Base-by-base conservation (phyloP, 1,140 invertebrate genomes). In the Neocloeon triangulifer region DNA sequence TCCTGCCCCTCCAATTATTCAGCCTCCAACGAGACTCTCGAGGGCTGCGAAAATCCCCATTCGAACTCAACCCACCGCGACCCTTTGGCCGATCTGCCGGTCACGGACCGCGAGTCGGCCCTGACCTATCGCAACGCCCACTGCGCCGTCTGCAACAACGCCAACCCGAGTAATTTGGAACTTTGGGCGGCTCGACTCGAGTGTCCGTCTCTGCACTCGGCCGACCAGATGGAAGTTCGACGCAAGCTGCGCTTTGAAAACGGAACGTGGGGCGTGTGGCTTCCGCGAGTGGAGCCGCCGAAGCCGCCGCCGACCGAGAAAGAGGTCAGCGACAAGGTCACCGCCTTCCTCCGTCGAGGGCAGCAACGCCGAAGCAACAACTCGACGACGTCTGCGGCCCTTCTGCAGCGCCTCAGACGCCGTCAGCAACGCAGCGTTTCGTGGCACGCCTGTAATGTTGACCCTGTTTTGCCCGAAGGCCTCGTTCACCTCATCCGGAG, bases 131-230 rank as follows among this genome's bases (percentile, higher is more conserved):
- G 51, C 29, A 69, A 67, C 39, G 44, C 53, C 14, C 59, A 53
- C 45, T 69, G 66, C 39, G 62, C 64, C 1, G 32, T 55, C 4
- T 69, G 66, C 39, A 58, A 67, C 43, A 43, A 48, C 1, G 55
- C 57, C 30, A 34, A 37, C 5, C 15, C 37, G 3, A 30, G 19
- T 3, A 25, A 34, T 10, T 25, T 48, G 2, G 42, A 44, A 13
- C 23, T 50, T 23, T 64, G 62, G 61, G 47, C 42, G n/a, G 52
- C 53, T 3, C 36, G 51, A 15, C 29, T 60, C 1, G 51, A 56
- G 38, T 61, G 56, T 38, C 45, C 48, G 5, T 41, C 43, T 2
- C 25, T 55, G 2, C 34, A 28, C 16, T 22, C 10, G 9, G 3
- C 27, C 27, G 8, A 16, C 27, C n/a, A 3, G 14, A 9, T 29